phyloP scores from a whole-genome alignment of 2,888 invertebrate species.

The Dolomedes plantarius region DNA sequence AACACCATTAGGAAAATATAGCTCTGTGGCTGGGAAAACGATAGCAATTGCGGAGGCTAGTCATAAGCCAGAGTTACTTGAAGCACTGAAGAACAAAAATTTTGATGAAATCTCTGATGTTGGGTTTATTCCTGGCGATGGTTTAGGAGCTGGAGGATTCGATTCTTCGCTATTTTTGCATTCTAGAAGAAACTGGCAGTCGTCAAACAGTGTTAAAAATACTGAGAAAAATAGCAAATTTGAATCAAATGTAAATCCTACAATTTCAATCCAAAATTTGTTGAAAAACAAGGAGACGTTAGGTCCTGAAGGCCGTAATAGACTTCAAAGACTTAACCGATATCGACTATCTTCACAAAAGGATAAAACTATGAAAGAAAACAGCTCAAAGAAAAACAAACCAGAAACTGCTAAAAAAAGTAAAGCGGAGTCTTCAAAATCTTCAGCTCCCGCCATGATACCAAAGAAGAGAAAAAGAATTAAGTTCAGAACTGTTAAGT shows the following conservation, averaged over 20 bases:
- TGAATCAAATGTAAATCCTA: neutral
- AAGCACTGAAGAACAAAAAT: slow-evolving; percentile 77
- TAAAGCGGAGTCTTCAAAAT: neutral
- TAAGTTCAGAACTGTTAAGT: slow-evolving; percentile 24
- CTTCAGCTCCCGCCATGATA: too few relatives aligned
- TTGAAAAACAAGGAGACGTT: slow-evolving; percentile 24
- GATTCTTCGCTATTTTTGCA: slow-evolving; percentile 83
- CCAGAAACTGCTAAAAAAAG: neutral
- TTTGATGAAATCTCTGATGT: slow-evolving; percentile 78
- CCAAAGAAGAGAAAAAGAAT: neutral
- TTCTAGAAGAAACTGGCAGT: slow-evolving; percentile 74
- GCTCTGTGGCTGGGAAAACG: slow-evolving; percentile 69
- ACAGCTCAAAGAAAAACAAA: slow-evolving; percentile 9
- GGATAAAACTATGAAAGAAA: neutral
- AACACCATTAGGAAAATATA: slow-evolving; percentile 81
- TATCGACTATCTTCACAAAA: neutral
- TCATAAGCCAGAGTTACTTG: slow-evolving; percentile 79
- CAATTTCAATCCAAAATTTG: slow-evolving; percentile 33
- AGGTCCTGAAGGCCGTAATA: slow-evolving; percentile 10
- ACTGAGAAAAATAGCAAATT: neutral
- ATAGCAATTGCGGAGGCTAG: slow-evolving; percentile 28
- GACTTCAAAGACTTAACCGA: slow-evolving; percentile 32
- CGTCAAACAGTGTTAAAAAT: slow-evolving; percentile 40
- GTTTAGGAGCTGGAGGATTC: slow-evolving; percentile 84
- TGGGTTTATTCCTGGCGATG: slow-evolving; percentile 84